Conservation (phyloP, 2,113 vertebrate genomes). For the Chlamydotis undulata region DNA sequence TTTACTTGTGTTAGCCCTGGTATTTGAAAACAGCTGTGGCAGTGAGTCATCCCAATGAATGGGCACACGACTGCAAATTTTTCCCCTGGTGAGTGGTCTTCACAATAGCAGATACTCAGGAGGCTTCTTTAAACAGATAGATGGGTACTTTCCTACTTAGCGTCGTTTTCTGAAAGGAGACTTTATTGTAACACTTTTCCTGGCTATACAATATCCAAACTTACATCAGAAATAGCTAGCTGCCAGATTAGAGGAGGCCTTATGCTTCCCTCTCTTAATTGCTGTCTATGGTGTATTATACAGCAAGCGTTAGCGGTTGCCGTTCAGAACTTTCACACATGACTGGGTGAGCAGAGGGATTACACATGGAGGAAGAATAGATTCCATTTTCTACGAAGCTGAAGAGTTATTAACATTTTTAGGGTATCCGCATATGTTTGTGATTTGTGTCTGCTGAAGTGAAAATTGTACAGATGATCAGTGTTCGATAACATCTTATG, state of each 20-base stretch:
- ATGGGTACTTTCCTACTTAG: neutral
- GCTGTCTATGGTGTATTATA: neutral
- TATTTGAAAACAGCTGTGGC: neutral
- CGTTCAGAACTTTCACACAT: neutral
- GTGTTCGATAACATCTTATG: neutral
- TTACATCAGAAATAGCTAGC: neutral
- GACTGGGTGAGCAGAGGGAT: neutral
- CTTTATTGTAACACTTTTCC: neutral
- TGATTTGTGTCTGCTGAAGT: neutral
- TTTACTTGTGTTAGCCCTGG: neutral
- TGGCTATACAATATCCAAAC: neutral
- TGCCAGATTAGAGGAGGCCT: neutral
- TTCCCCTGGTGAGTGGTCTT: neutral
- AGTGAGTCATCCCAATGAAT: neutral
- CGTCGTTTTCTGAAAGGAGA: neutral
- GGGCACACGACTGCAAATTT: neutral
- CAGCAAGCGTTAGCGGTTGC: neutral
- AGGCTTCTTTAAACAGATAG: neutral
- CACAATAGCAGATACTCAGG: fast-evolving
- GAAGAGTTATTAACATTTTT: neutral
- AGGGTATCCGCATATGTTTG: neutral
- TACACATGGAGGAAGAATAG: fast-evolving
- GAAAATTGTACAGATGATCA: neutral
- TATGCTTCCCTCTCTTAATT: neutral
- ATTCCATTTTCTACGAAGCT: neutral